Percentiles rank a stretch among this genome's conserved stretches.
These are phyloP conservation scores for Seriola aureovittata DNA, from an alignment of 2,113 vertebrate genomes.

Conservation along the genomic window DNA sequence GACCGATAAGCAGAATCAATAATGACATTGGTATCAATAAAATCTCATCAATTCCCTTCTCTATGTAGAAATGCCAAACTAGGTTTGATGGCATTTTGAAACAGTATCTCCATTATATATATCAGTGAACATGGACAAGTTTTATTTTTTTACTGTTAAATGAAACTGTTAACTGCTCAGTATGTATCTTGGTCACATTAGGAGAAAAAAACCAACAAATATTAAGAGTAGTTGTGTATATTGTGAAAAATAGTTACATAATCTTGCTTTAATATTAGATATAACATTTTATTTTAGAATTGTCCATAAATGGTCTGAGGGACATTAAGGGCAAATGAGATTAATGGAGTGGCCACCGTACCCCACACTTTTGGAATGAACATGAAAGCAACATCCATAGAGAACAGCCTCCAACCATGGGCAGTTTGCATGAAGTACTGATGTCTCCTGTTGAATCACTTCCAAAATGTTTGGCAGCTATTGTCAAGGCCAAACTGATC, in stretches of 20 bases:
- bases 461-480: constrained; percentile 39
- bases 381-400: constrained; percentile 10
- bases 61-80: too few species aligned
- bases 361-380: constrained; percentile 1
- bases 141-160: too few species aligned
- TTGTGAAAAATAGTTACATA: neutral
- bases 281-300: neutral
- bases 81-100: too few species aligned
- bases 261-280: neutral
- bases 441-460: constrained; percentile 22
- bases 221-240: neutral
- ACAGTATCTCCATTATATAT: too few species aligned
- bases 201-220: neutral
- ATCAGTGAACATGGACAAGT: too few species aligned
- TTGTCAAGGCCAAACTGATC: constrained; percentile 10
- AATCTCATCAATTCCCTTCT: too few species aligned
- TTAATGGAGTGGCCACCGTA: neutral
- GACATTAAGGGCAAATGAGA: constrained; percentile 16
- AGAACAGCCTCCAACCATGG: constrained; percentile 20
- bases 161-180: too few species aligned
- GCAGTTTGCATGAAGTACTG: constrained; percentile 4
- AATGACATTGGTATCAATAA: too few species aligned
- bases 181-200: neutral
- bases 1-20: too few species aligned
- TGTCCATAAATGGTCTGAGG: constrained; percentile 8